Conservation (phyloP, 1,140 invertebrate species). For the Pseudomyrmex pallidus region DNA sequence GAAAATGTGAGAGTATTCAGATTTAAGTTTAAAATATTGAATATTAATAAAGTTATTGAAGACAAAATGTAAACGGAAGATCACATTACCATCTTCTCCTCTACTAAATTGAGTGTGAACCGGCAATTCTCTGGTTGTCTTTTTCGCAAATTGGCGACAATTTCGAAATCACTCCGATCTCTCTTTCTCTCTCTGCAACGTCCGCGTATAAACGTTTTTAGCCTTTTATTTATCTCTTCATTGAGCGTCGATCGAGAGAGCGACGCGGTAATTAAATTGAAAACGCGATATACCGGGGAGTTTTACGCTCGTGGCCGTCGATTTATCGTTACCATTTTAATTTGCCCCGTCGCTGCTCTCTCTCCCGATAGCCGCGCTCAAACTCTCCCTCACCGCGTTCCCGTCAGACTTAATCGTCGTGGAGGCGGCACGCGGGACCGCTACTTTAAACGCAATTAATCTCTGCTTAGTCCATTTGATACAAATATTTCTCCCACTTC, state of each 20-base stretch:
- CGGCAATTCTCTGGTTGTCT: neutral
- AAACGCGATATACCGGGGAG: slow-evolving; percentile 6
- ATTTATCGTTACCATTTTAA: slow-evolving; percentile 50
- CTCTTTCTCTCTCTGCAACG: neutral
- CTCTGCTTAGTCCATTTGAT: slow-evolving; percentile 69
- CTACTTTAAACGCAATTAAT: slow-evolving; percentile 84
- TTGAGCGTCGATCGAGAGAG: neutral
- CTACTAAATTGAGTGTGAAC: neutral
- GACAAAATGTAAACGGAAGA: no score
- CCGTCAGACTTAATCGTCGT: slow-evolving; percentile 80
- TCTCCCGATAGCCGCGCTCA: slow-evolving; percentile 31
- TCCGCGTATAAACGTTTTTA: neutral
- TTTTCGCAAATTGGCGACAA: neutral
- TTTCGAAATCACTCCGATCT: slow-evolving; percentile 5
- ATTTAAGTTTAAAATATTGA: no score
- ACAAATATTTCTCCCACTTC: slow-evolving; percentile 53
- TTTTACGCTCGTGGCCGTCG: slow-evolving; percentile 24
- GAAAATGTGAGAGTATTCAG: no score
- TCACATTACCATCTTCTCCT: no score
- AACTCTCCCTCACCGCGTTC: neutral
- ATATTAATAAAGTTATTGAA: no score
- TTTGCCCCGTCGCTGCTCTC: neutral
- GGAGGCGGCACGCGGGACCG: slow-evolving; percentile 80
- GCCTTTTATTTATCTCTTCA: slow-evolving; percentile 33
- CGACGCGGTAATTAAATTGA: slow-evolving; percentile 46